These are phyloP conservation scores for Amblyopsis rosae DNA, from an alignment of 2,113 vertebrate species.

Conservation along the genomic window DNA sequence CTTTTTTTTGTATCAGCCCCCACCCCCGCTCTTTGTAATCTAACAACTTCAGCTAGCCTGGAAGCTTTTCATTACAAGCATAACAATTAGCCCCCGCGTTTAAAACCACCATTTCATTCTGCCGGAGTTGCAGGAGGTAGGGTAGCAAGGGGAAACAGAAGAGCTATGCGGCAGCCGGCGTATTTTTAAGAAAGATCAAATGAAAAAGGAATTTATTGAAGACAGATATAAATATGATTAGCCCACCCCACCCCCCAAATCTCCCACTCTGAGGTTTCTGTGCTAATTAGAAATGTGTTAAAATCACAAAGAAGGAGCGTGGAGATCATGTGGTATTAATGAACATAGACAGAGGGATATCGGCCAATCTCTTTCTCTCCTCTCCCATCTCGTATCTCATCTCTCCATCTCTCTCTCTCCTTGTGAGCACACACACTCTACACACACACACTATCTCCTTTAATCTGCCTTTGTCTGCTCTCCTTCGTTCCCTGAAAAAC, in stretches of 20 bases:
- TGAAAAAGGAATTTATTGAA: conserved; percentile 71
- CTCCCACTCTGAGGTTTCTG: conserved; percentile 62
- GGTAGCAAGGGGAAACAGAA: conserved; percentile 12
- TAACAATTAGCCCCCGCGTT: conserved; percentile 60
- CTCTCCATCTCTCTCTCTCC: conserved; percentile 36
- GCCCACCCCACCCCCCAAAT: conserved; percentile 11
- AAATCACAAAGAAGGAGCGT: conserved; percentile 74
- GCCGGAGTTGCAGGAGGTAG: conserved; percentile 43
- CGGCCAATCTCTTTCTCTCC: conserved; percentile 59
- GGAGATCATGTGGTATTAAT: conserved; percentile 77
- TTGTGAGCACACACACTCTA: conserved; percentile 15
- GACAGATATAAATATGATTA: conserved; percentile 70
- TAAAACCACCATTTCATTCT: conserved; percentile 50
- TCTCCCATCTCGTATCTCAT: conserved; percentile 62
- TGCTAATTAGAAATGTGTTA: conserved; percentile 79
- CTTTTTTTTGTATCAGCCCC: conserved; percentile 10
- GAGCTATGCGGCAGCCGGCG: conserved; percentile 30
- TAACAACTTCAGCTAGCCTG: conserved; percentile 38
- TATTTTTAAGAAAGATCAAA: conserved; percentile 71
- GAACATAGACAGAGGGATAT: conserved; percentile 75
- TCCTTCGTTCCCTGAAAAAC: conserved; percentile 20
- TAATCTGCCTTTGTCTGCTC: conserved; percentile 56
- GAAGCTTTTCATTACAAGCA: conserved; percentile 48
- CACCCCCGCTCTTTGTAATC: conserved; percentile 42
- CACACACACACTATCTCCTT: conserved; percentile 30